A percentile compares a stretch with the other conserved stretches of the same genome.
phyloP scores from a whole-genome alignment of 2,888 invertebrate genomes.

The Hyposoter dolosus region DNA sequence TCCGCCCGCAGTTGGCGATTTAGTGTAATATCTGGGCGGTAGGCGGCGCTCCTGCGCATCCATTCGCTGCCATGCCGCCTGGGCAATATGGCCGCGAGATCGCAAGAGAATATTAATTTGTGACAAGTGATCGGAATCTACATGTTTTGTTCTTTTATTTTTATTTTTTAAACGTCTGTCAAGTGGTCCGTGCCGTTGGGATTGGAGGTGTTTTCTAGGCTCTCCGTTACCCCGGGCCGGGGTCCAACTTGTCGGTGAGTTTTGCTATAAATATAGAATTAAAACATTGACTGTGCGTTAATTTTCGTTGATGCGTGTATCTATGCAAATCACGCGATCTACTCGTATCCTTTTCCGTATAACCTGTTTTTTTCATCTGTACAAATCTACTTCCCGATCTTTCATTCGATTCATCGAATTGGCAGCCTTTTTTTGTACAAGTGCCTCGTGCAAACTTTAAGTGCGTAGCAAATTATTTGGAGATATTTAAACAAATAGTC shows the following conservation, averaged over 20 bases:
- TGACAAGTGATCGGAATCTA: constrained; percentile 78
- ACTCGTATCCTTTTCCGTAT: constrained; percentile 51
- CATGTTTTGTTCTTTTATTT: constrained; percentile 26
- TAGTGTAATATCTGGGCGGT: constrained; percentile 11
- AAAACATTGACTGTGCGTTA: constrained; percentile 48
- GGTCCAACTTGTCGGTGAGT: constrained; percentile 74
- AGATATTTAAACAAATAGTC: neutral
- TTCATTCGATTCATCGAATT: neutral
- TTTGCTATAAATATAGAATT: neutral
- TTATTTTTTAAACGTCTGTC: constrained; percentile 32
- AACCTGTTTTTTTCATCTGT: constrained; percentile 31
- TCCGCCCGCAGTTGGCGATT: neutral
- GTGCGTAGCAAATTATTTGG: neutral
- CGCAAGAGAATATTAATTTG: constrained; percentile 76
- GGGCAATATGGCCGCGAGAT: constrained; percentile 79
- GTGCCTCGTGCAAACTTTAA: too few species aligned
- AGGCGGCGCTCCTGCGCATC: constrained; percentile 45
- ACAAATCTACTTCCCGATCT: constrained; percentile 20
- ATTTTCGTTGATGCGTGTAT: constrained; percentile 62
- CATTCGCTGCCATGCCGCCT: constrained; percentile 68
- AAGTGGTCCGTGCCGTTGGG: constrained; percentile 69
- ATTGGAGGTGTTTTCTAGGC: constrained; percentile 64
- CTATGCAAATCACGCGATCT: constrained; percentile 36
- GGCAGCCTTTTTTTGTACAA: neutral
- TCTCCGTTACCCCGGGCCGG: constrained; percentile 61